These are phyloP conservation scores for Cenopis cana DNA, from an alignment of 2,888 invertebrate genomes.

Conservation along the genomic window DNA sequence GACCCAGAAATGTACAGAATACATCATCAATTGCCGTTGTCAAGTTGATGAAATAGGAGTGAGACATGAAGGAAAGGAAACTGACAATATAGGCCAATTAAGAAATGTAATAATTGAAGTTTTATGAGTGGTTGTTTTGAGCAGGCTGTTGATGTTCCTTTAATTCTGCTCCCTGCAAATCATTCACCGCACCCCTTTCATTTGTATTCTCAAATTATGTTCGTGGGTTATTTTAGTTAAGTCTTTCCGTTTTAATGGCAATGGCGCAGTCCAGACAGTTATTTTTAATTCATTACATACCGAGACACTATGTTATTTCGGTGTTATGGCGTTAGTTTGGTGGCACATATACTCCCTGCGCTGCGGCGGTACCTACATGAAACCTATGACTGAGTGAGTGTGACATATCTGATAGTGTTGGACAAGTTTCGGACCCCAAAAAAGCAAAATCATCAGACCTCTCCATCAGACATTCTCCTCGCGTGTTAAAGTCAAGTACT, in stretches of 20 bases:
- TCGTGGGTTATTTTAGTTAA: constrained; percentile 16
- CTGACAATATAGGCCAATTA: not conserved
- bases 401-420: no score
- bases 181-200: constrained; percentile 1
- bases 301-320: not conserved
- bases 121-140: constrained; percentile 22
- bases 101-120: not conserved
- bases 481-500: no score
- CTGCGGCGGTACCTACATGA: no score
- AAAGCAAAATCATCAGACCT: no score
- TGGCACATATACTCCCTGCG: not conserved
- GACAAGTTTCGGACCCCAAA: no score
- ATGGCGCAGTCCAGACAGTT: not conserved
- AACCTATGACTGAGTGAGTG: no score
- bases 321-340: not conserved
- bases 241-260: not conserved
- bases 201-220: constrained; percentile 8
- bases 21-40: no score
- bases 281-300: not conserved
- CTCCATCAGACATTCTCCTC: no score
- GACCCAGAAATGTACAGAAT: no score
- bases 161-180: not conserved
- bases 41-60: no score
- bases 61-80: no score
- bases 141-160: constrained; percentile 1